Evolutionary conservation across 2,888 invertebrate species (phyloP), one percentile per base, ranked within the genome.

Genomic region (Thumatha senex): DNA sequence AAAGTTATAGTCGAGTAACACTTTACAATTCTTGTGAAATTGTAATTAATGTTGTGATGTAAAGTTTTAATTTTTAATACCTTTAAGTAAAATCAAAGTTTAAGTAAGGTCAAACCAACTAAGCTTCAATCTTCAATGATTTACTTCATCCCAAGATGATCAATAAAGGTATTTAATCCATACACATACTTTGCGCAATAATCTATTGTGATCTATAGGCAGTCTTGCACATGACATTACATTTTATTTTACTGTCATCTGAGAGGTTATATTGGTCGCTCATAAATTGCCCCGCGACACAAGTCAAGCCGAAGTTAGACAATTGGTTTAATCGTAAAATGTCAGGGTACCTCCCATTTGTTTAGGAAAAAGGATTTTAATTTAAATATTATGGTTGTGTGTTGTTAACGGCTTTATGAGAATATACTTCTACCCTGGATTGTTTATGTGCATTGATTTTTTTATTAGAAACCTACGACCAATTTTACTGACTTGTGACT

Each of bases 241-340:
- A 82, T 77, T 76, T 80, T 69, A 79, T 82, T 83, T 80, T 76
- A 79, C 73, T 79, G 70, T 79, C 76, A 80, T 75, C 78, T 70
- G 60, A 70, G 71, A 58, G 69, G 72, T 77, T 82, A 83, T 81
- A 82, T 77, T 77, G 70, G 70, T 34, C 24, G 60, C 49, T 65
- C 78, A 71, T 82, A 84, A 81, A 82, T 82, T 72, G 54, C 46
- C 31, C 55, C 55, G 61, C 41, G 67, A 72, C 76, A 74, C 74
- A 75, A 75, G 65, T 63, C 64, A 63, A 63, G 57, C 63, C 70
- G 58, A 76, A 79, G 66, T 78, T 76, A 70, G 66, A 59, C 72
- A 72, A 78, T 76, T 70, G 76, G 71, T 78, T 73, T 64, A 82
- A 64, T 79, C 82, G 76, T 84, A 78, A 84, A 82, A 50, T 54